Evolutionary conservation across 2,888 invertebrate species (phyloP).

Genomic region (Dryococelus australis): DNA sequence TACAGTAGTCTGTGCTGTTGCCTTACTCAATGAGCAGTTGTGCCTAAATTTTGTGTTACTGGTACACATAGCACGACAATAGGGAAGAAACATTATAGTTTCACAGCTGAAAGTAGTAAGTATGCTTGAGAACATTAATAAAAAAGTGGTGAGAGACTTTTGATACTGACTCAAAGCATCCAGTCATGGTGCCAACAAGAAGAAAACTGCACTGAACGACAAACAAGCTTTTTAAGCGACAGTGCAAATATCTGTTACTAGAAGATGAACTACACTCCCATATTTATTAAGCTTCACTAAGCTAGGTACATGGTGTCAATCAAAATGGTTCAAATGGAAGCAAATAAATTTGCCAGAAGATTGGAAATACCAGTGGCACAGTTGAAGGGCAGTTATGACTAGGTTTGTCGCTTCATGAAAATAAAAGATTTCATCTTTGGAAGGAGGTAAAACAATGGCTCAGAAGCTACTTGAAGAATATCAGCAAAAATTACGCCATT

Average conservation of each 20-base stretch:
- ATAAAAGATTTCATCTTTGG: background rate
- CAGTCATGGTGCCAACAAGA: no score
- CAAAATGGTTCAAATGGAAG: background rate
- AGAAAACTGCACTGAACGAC: background rate
- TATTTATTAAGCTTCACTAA: background rate
- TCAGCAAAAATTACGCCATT: background rate
- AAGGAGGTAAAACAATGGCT: background rate
- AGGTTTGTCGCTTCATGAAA: background rate
- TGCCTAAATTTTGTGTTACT: no score
- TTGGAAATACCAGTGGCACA: background rate
- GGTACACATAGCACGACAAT: no score
- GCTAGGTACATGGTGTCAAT: background rate
- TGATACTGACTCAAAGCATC: no score
- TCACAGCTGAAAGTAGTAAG: no score
- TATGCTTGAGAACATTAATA: background rate
- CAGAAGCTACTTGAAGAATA: slow-evolving; percentile 12
- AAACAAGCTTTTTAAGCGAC: background rate
- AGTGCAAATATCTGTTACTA: background rate
- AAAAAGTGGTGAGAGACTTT: background rate
- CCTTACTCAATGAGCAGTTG: no score
- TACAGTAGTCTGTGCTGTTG: no score
- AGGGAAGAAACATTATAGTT: no score
- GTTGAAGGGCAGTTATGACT: background rate
- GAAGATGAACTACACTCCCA: background rate
- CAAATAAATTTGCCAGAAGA: background rate